phyloP scores from a whole-genome alignment of 2,797 vertebrate species.

The Antennarius maculatus region DNA sequence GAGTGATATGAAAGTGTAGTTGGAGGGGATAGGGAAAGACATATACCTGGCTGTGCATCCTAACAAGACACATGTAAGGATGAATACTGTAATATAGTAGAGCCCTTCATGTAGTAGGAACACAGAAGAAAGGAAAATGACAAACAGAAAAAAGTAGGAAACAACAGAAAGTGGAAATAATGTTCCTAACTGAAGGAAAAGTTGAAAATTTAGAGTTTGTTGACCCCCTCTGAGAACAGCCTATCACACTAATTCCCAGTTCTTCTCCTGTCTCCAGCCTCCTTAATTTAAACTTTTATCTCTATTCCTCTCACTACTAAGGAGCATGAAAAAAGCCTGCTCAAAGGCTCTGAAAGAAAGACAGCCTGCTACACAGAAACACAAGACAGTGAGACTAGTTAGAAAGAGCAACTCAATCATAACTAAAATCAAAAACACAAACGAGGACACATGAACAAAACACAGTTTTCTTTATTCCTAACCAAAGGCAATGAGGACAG shows the following conservation, averaged over 20 bases:
- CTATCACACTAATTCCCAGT: constrained; percentile 54
- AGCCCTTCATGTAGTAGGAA: constrained; percentile 18
- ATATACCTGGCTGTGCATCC: constrained; percentile 5
- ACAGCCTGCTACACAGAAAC: constrained; percentile 25
- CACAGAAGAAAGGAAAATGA: constrained; percentile 10
- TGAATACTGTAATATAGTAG: constrained; percentile 23
- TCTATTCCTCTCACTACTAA: constrained; percentile 50
- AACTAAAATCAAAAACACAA: constrained; percentile 60
- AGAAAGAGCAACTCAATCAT: constrained; percentile 41
- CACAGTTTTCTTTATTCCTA: constrained; percentile 48
- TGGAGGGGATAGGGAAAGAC: constrained; percentile 12
- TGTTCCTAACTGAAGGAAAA: constrained; percentile 39
- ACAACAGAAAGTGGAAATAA: constrained; percentile 30
- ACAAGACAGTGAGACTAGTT: constrained; percentile 12
- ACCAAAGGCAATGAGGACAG: constrained; percentile 47
- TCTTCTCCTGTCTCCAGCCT: constrained; percentile 46
- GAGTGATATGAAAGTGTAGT: constrained; percentile 14
- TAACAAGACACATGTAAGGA: constrained; percentile 16
- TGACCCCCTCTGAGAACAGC: constrained; percentile 45
- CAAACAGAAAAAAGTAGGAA: constrained; percentile 5
- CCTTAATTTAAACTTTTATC: constrained; percentile 65
- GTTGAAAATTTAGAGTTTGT: constrained; percentile 57
- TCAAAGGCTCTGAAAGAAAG: constrained; percentile 52
- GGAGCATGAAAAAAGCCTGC: constrained; percentile 58
- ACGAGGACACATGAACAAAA: constrained; percentile 59